Evolutionary conservation across 2,888 invertebrate genomes (phyloP).

Genomic region (Rotaria magnacalcarata): DNA sequence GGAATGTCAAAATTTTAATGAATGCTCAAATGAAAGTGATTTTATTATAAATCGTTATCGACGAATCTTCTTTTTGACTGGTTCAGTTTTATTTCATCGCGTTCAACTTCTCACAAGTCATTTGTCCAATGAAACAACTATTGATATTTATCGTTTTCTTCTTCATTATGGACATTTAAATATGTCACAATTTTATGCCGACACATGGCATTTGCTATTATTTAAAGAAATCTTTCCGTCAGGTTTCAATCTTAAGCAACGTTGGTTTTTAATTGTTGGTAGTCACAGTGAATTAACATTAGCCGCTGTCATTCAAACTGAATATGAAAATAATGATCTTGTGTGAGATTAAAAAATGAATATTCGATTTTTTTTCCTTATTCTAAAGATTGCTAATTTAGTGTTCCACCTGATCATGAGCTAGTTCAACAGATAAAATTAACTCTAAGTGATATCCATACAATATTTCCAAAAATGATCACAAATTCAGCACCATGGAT

Average conservation of each 20-base stretch:
- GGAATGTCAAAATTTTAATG: conserved; percentile 18
- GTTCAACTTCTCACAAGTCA: neutral
- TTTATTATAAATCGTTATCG: conserved; percentile 16
- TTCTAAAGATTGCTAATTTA: neutral
- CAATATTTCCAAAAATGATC: neutral
- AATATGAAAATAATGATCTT: neutral
- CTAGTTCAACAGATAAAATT: conserved; percentile 10
- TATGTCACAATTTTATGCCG: neutral
- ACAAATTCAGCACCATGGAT: neutral
- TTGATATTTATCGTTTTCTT: conserved; percentile 23
- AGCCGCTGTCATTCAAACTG: neutral
- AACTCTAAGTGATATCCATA: neutral
- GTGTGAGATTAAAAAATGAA: neutral
- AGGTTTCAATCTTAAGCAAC: neutral
- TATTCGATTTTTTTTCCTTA: neutral
- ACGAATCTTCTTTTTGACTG: neutral
- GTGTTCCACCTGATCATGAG: conserved; percentile 19
- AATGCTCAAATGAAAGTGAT: conserved; percentile 9
- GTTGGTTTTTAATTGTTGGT: neutral
- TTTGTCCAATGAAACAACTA: neutral
- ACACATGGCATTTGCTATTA: neutral
- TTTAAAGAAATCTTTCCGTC: conserved; percentile 18
- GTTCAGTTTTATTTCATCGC: neutral
- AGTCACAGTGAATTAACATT: neutral
- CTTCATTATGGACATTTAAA: conserved; percentile 34